Evolutionary conservation across 53 echinoderm and acorn worm species (phyloP), one percentile per base, ranked within the genome.

Genomic region (Paracentrotus lividus): DNA sequence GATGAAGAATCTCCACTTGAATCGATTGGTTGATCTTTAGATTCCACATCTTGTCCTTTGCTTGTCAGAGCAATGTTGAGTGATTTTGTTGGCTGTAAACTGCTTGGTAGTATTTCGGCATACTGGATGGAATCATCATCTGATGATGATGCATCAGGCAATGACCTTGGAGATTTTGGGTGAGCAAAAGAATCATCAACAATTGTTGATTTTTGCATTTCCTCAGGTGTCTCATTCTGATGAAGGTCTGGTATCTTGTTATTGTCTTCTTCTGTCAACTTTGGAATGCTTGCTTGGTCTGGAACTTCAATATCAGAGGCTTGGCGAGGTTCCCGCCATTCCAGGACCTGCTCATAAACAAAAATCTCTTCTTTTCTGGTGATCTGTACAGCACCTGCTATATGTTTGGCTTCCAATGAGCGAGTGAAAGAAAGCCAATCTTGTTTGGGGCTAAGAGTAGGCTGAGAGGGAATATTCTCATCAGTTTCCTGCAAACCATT

Each of bases 331-430:
- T 86, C 93, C 86, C 51, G 61, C 93, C 85, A 86, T 49, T 93
- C 85, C 9, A 93, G 66, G 5, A 66, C 86, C 40, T 85, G 67
- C 55, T 86, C 86, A 93, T 66, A 93, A 4, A 66, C 59, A 21
- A 93, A n/a, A 34, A 86, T 49, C 43, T 93, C 67, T 53, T 93
- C 93, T 61, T 93, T 86, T 49, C 67, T 93, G n/a, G 86, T 86
- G 5, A 86, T 93, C 43, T 85, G 93, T 15, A 86, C 93, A 18
- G 81, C 23, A 33, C 92, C 92, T 6, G 23, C 24, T 52, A 15
- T 77, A 29, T 92, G 92, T 60, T 78, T 92, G 10, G 77, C 81
- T 27, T 92, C 92, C 14, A 92, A 43, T 6, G 92, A 92, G 20
- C 23, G 2, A 16, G 92, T 78, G 42, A 92, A 78, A 29, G 77